phyloP scores from a whole-genome alignment of 2,797 vertebrate species.

The Squalus acanthias region DNA sequence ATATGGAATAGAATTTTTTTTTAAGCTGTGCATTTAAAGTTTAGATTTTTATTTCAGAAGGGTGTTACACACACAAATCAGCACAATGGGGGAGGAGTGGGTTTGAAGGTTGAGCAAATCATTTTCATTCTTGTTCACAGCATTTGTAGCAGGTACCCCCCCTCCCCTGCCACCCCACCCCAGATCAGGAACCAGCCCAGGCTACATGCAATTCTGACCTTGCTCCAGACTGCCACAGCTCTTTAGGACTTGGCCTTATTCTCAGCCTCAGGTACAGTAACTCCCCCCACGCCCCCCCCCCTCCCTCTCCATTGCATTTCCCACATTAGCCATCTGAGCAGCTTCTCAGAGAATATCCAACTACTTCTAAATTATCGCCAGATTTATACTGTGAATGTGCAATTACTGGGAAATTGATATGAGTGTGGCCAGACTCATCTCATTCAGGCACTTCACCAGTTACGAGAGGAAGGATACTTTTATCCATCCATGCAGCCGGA shows the following conservation, averaged over 20 bases:
- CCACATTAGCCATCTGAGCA: neutral
- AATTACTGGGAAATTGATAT: neutral
- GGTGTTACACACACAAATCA: no score
- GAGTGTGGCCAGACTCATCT: neutral
- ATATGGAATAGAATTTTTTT: neutral
- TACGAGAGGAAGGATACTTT: neutral
- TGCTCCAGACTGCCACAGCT: neutral
- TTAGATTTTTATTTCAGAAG: neutral
- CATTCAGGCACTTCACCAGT: neutral
- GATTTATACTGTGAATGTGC: neutral
- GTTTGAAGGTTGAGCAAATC: neutral
- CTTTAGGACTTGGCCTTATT: neutral
- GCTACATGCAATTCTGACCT: neutral
- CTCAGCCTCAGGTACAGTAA: neutral
- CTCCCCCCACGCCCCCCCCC: no score
- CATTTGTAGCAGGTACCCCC: neutral
- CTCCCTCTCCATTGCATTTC: neutral
- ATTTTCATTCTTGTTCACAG: neutral
- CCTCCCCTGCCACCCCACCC: neutral
- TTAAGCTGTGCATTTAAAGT: neutral
- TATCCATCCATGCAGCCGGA: neutral
- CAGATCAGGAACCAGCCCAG: neutral
- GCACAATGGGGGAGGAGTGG: neutral
- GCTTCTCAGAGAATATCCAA: neutral
- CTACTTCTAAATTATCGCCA: neutral